These are phyloP conservation scores for Hippocampus guttulatus DNA, from an alignment of 2,113 vertebrate genomes.

Conservation along the genomic window DNA sequence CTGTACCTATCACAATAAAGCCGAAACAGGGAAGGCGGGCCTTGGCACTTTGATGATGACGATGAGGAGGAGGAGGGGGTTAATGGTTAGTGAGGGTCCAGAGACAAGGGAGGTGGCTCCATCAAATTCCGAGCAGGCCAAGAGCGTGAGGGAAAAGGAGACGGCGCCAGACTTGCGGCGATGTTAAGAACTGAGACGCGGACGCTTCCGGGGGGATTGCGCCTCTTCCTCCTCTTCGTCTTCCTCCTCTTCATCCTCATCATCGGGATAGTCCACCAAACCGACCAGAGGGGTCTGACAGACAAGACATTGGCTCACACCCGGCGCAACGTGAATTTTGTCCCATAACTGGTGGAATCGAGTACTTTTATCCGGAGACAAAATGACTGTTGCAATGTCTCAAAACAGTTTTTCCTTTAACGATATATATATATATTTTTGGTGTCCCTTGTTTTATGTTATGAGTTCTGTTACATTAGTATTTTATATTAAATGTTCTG, in stretches of 20 bases:
- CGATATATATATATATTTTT: no score
- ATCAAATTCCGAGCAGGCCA: conserved; percentile 54
- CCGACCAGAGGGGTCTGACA: conserved; percentile 86
- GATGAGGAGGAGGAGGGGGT: conserved; percentile 35
- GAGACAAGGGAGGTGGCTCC: conserved; percentile 61
- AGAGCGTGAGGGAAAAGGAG: neutral
- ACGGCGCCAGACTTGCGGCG: conserved; percentile 37
- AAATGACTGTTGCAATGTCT: no score
- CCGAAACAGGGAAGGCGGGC: conserved; percentile 16
- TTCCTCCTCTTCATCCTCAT: conserved; percentile 93
- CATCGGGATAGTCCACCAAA: conserved; percentile 96
- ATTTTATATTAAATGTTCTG: no score
- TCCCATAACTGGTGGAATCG: neutral
- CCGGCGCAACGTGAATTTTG: neutral
- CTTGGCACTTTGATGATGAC: conserved; percentile 59
- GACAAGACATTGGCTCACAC: neutral
- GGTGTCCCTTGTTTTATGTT: no score
- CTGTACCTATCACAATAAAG: conserved; percentile 48
- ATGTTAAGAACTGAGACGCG: conserved; percentile 91
- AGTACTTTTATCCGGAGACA: neutral
- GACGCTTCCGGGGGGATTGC: conserved; percentile 89
- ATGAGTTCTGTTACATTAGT: no score
- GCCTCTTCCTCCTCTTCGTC: conserved; percentile 78
- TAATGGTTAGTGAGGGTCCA: conserved; percentile 19
- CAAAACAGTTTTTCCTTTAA: no score